These are phyloP conservation scores for Mylabris sibirica DNA, from an alignment of 2,888 invertebrate genomes.

Conservation along the genomic window DNA sequence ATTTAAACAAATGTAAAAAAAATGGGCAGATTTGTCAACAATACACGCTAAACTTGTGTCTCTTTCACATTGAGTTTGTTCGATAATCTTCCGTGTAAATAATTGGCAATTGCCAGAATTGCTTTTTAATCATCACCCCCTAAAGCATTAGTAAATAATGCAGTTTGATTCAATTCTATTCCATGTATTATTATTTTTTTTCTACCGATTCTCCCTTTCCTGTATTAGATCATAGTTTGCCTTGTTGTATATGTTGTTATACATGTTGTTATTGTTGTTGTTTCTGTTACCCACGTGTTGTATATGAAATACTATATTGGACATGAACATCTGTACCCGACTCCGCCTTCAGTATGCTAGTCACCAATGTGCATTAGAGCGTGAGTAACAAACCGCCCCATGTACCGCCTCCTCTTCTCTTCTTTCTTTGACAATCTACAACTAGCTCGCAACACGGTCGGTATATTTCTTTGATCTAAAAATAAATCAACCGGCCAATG, in stretches of 20 bases:
- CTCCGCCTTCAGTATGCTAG: slow-evolving; percentile 55
- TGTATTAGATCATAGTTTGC: neutral
- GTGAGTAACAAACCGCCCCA: slow-evolving; percentile 60
- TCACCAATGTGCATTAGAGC: slow-evolving; percentile 60
- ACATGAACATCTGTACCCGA: slow-evolving; percentile 48
- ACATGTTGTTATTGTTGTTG: neutral
- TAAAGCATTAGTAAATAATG: neutral
- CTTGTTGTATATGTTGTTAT: neutral
- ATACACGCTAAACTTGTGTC: neutral
- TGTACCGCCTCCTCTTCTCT: slow-evolving; percentile 47
- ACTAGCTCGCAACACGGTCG: slow-evolving; percentile 20
- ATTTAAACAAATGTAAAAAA: neutral
- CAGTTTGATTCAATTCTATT: neutral
- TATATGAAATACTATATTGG: slow-evolving; percentile 39
- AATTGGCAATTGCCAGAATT: neutral
- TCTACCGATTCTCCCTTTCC: neutral
- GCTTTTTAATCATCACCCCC: slow-evolving; percentile 1
- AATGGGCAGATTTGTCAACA: neutral
- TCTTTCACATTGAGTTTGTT: neutral
- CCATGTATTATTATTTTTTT: neutral
- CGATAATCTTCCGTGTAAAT: neutral
- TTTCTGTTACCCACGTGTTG: slow-evolving; percentile 28
- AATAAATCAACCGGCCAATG: slow-evolving; percentile 25
- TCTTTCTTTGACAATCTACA: slow-evolving; percentile 11
- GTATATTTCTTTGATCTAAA: slow-evolving; percentile 31